Conservation (phyloP, 2,888 invertebrate species). For the Serrognathus titanus region DNA sequence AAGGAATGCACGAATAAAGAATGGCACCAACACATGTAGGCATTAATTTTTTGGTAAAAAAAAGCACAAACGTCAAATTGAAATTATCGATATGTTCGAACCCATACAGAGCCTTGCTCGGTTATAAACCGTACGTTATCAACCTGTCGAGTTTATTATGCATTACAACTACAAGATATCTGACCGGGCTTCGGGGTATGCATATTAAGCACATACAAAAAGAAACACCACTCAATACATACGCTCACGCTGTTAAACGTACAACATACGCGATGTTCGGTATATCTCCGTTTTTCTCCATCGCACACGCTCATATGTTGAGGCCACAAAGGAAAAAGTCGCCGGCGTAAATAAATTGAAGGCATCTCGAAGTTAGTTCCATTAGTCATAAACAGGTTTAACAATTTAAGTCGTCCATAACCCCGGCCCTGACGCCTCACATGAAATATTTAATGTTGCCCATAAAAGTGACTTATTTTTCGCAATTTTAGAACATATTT, state of each 20-base stretch:
- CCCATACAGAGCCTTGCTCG: conserved; percentile 11
- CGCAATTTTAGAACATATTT: conserved; percentile 13
- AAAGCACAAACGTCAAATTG: background rate
- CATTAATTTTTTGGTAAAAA: background rate
- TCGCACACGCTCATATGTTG: conserved; percentile 5
- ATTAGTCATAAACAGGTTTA: conserved; percentile 36
- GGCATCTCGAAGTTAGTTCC: conserved; percentile 29
- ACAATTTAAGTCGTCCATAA: conserved; percentile 34
- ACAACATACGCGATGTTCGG: conserved; percentile 13
- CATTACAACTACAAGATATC: conserved; percentile 24
- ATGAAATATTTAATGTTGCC: conserved; percentile 27
- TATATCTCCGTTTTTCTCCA: conserved; percentile 12
- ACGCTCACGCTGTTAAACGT: conserved; percentile 23
- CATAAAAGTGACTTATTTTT: conserved; percentile 27
- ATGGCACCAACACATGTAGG: background rate
- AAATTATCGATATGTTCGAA: background rate
- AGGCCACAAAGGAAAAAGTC: conserved; percentile 10
- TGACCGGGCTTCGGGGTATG: conserved; percentile 26
- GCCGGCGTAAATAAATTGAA: conserved; percentile 31
- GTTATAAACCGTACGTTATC: conserved; percentile 24
- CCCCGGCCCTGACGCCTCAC: conserved; percentile 24
- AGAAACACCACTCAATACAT: conserved; percentile 18
- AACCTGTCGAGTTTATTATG: conserved; percentile 31
- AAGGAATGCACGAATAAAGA: background rate
- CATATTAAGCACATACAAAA: conserved; percentile 28